phyloP scores from a whole-genome alignment of 1,140 invertebrate species.

The Monochamus saltuarius region DNA sequence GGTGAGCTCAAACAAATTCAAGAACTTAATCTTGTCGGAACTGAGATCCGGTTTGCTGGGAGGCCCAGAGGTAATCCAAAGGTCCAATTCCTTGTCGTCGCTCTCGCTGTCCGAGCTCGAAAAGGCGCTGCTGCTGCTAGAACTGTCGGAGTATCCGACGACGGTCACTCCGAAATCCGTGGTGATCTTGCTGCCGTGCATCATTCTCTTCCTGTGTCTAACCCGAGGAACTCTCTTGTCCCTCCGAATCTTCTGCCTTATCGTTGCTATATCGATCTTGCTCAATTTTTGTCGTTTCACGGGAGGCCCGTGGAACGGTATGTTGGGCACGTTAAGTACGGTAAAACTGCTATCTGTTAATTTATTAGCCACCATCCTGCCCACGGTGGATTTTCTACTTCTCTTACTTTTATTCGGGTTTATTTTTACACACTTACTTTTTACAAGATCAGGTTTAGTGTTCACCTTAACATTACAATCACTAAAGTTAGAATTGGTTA shows the following conservation, averaged over 20 bases:
- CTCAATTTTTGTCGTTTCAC: slow-evolving; percentile 40
- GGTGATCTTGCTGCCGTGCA: slow-evolving; percentile 16
- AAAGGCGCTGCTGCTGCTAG: slow-evolving; percentile 29
- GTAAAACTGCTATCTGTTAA: slow-evolving; percentile 22
- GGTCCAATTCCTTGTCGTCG: slow-evolving; percentile 36
- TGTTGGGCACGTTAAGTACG: slow-evolving; percentile 43
- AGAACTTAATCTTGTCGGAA: slow-evolving; percentile 41
- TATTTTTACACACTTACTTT: too few species aligned
- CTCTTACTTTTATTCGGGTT: not conserved
- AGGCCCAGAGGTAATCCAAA: slow-evolving; percentile 43
- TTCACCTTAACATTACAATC: too few species aligned
- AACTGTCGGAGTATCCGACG: slow-evolving; percentile 37
- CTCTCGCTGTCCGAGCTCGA: slow-evolving; percentile 38
- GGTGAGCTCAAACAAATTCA: slow-evolving; percentile 42
- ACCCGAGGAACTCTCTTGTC: not conserved
- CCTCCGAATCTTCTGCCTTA: slow-evolving; percentile 21
- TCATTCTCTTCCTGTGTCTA: not conserved
- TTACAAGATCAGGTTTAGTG: too few species aligned
- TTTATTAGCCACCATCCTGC: not conserved
- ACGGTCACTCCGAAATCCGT: slow-evolving; percentile 35
- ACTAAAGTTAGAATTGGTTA: not conserved
- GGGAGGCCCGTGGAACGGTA: slow-evolving; percentile 29
- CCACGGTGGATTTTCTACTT: not conserved
- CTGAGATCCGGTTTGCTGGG: slow-evolving; percentile 31
- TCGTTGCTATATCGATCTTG: slow-evolving; percentile 46